Percentiles rank a stretch among this genome's conserved stretches.
Conservation (phyloP, 2,113 vertebrate species). For the Sialia sialis region DNA sequence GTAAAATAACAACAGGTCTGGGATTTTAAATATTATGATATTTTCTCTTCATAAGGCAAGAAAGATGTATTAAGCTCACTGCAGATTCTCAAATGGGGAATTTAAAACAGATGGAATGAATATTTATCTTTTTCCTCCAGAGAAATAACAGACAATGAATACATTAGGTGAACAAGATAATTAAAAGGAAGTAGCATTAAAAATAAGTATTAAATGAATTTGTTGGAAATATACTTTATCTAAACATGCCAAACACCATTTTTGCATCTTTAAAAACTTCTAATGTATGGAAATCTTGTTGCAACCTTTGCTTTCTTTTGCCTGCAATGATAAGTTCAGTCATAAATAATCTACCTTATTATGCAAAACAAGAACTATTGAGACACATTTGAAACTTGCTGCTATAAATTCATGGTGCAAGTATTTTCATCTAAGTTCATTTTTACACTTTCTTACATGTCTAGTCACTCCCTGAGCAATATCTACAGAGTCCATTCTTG, state of each 20-base stretch:
- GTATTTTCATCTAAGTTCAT: background rate
- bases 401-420: background rate
- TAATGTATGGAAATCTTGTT: background rate
- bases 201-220: background rate
- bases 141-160: conserved; percentile 12
- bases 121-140: conserved; percentile 47
- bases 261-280: background rate
- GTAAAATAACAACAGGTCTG: conserved; percentile 45
- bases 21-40: conserved; percentile 24
- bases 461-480: background rate
- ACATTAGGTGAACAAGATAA: background rate
- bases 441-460: background rate
- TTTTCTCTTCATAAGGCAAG: conserved; percentile 52
- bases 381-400: background rate
- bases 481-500: background rate
- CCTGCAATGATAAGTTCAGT: background rate
- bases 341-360: background rate
- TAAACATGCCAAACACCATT: background rate
- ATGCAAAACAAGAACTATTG: background rate
- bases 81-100: conserved; percentile 32
- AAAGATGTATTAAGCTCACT: conserved; percentile 15
- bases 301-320: background rate
- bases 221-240: background rate
- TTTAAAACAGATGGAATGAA: conserved; percentile 52
- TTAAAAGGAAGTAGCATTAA: conserved; percentile 14